Evolutionary conservation across 2,888 invertebrate species (phyloP), one percentile per base, ranked within the genome.

Genomic region (Netelia inedita): DNA sequence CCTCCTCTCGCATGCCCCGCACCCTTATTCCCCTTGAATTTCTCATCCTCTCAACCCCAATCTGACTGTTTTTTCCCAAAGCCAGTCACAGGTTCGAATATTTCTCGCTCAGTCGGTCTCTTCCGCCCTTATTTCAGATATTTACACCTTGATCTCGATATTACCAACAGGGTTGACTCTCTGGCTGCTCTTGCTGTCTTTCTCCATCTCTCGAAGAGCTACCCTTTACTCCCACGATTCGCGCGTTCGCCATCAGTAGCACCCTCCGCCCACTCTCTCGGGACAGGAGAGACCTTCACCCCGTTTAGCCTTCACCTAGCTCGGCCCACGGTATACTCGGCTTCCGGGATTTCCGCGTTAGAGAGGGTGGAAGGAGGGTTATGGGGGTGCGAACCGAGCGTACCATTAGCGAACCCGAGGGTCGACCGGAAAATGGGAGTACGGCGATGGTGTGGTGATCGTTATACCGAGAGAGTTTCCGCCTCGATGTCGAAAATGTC

Each of bases 231-330:
- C 63, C 28, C 63, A 1, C 43, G 43, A 43, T 79, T 35, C 71
- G 74, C 76, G 50, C 68, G 71, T 57, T 76, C 63, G 63, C 72
- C 83, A 79, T 86, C 86, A 85, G 86, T 75, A 66, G 46, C 41
- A 57, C 69, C 85, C 83, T 88, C 43, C 55, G 50, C 50, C 35
- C 61, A 8, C 21, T 43, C 75, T 43, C 78, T 85, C 75, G 85
- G 85, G 84, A 88, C 88, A 89, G 89, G 86, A 81, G 90, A 93
- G 93, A 93, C 94, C 93, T 93, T 94, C 93, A 93, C 94, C 93
- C 91, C 91, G 90, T 93, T 93, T 93, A 93, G 92, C 93, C 94
- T 94, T 94, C 93, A 93, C 93, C 93, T 91, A 92, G 92, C 92
- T 92, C 91, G 91, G 91, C 90, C 91, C 91, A 89, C 89, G 85